Evolutionary conservation across 2,888 invertebrate species (phyloP).

Genomic region (Muschampia plurimacula): DNA sequence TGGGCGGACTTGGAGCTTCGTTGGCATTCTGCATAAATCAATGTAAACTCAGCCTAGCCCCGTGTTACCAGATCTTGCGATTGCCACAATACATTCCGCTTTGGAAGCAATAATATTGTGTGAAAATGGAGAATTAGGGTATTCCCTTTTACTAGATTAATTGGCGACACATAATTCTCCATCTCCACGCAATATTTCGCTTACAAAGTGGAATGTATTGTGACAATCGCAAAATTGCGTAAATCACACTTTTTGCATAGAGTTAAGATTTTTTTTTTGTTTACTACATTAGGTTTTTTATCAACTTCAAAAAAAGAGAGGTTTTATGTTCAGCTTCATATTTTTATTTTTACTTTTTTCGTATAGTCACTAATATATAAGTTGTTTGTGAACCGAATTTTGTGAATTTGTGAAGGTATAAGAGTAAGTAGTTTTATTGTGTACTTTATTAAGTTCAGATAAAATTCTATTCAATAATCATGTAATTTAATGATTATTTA

Average conservation of each 20-base stretch:
- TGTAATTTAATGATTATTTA: too few species aligned
- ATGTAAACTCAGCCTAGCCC: constrained; percentile 56
- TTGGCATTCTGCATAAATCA: constrained; percentile 70
- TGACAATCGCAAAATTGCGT: constrained; percentile 4
- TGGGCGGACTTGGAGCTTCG: constrained; percentile 56
- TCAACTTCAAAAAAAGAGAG: too few species aligned
- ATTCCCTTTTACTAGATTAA: too few species aligned
- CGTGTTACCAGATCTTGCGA: constrained; percentile 25
- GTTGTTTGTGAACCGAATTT: too few species aligned
- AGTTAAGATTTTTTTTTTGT: constrained; percentile 60
- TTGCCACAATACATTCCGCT: not conserved
- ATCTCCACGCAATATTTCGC: constrained; percentile 1
- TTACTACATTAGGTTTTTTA: constrained; percentile 45
- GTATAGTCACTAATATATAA: too few species aligned
- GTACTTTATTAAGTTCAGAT: not conserved
- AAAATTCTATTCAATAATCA: too few species aligned
- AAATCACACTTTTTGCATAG: not conserved
- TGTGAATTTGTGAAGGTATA: too few species aligned
- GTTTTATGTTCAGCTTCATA: too few species aligned
- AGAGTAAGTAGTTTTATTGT: too few species aligned
- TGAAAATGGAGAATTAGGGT: not conserved
- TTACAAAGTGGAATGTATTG: constrained; percentile 1
- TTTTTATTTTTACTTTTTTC: too few species aligned
- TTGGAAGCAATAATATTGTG: not conserved
- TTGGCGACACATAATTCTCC: not conserved